A percentile compares a stretch with the other conserved stretches of the same genome.
These are phyloP conservation scores for Trachymyrmex cornetzi DNA, from an alignment of 1,140 invertebrate species.

Conservation along the genomic window DNA sequence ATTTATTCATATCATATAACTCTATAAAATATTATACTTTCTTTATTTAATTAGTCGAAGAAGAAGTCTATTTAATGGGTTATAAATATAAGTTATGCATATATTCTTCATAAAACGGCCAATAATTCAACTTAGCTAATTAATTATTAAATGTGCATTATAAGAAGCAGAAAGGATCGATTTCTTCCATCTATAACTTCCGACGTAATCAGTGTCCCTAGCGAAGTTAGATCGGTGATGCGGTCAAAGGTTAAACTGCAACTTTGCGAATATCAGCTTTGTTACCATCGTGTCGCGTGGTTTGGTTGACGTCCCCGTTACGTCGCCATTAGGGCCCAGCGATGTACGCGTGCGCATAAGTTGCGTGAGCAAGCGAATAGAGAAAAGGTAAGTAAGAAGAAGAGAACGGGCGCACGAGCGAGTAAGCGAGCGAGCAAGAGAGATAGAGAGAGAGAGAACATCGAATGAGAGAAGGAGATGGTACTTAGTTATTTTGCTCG, in stretches of 20 bases:
- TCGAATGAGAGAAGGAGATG: conserved; percentile 59
- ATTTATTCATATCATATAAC: neutral
- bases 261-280: neutral
- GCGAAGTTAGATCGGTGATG: conserved; percentile 5
- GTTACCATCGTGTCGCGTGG: conserved; percentile 1
- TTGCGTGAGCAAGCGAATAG: conserved; percentile 49
- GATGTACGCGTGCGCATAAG: conserved; percentile 8
- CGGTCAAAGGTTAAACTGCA: conserved; percentile 24
- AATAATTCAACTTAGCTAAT: conserved; percentile 1
- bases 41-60: neutral
- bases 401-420: neutral
- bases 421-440: neutral
- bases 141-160: neutral
- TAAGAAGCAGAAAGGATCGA: neutral
- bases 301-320: conserved; percentile 51
- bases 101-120: conserved; percentile 7
- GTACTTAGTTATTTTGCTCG: conserved; percentile 69
- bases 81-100: conserved; percentile 22
- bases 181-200: neutral
- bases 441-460: conserved; percentile 33
- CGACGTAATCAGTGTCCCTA: neutral
- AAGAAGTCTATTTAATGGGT: neutral
- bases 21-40: neutral
- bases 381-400: conserved; percentile 36
- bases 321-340: conserved; percentile 9